Evolutionary conservation across 2,888 invertebrate genomes (phyloP).

Genomic region (Cloeon dipterum): DNA sequence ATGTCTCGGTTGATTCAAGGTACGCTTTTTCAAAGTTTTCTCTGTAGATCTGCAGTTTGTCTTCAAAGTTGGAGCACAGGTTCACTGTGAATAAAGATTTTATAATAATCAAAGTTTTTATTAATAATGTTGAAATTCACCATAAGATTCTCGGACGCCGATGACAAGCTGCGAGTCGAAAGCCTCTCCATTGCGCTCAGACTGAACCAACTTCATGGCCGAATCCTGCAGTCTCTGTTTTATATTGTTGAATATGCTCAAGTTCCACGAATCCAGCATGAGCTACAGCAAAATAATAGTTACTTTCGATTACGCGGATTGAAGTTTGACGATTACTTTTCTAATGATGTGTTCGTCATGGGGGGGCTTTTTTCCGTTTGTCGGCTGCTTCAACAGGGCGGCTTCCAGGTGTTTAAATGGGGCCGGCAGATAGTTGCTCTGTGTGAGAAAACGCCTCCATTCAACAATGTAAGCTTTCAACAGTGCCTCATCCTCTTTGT

Average conservation of each 20-base stretch:
- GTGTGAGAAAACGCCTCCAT: constrained; percentile 96
- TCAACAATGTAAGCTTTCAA: constrained; percentile 92
- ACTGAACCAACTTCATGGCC: constrained; percentile 92
- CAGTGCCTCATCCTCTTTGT: constrained; percentile 85
- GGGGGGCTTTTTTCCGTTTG: background rate
- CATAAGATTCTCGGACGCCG: constrained; percentile 93
- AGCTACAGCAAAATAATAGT: no score
- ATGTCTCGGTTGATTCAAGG: constrained; percentile 79
- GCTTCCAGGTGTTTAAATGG: constrained; percentile 86
- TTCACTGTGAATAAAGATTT: constrained; percentile 58
- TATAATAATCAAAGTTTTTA: no score
- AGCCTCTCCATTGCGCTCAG: constrained; percentile 91
- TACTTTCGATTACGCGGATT: background rate
- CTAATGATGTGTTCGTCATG: background rate
- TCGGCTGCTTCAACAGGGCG: constrained; percentile 24
- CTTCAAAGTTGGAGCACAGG: constrained; percentile 77
- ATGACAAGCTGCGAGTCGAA: constrained; percentile 95
- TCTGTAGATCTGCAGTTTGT: constrained; percentile 85
- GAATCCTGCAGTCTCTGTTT: constrained; percentile 82
- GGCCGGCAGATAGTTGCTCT: constrained; percentile 89
- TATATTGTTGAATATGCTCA: constrained; percentile 87
- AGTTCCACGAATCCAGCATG: constrained; percentile 98
- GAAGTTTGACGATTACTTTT: background rate
- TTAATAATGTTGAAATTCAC: no score
- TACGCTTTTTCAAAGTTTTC: constrained; percentile 95